phyloP scores from a whole-genome alignment of 2,888 invertebrate genomes.

The Drepanosiphum platanoidis region DNA sequence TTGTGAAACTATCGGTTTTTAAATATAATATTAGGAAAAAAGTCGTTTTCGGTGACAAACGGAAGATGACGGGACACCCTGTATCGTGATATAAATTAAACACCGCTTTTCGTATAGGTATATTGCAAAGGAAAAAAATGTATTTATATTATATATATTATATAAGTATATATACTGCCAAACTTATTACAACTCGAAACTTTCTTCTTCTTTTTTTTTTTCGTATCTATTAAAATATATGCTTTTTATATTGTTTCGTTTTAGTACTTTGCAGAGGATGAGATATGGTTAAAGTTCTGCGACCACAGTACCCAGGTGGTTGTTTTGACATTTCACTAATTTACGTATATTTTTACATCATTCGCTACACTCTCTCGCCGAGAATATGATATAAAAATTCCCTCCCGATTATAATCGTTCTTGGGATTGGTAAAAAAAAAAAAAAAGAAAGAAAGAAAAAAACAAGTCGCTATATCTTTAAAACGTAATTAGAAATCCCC shows the following conservation, averaged over 20 bases:
- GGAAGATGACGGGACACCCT: no score
- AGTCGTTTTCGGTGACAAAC: no score
- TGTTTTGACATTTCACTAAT: slow-evolving; percentile 30
- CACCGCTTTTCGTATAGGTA: not conserved
- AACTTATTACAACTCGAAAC: not conserved
- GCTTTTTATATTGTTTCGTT: slow-evolving; percentile 1
- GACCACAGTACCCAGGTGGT: slow-evolving; percentile 23
- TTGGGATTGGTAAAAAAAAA: not conserved
- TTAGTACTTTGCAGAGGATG: not conserved
- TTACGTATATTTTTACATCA: slow-evolving; percentile 19
- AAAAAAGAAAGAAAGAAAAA: no score
- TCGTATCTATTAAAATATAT: slow-evolving; percentile 16
- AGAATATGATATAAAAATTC: not conserved
- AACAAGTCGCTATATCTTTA: not conserved
- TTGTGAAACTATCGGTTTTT: no score
- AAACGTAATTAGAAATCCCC: slow-evolving; percentile 10
- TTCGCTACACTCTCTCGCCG: not conserved
- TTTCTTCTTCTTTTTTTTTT: slow-evolving; percentile 5
- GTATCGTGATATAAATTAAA: not conserved
- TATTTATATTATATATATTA: no score
- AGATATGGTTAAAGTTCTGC: slow-evolving; percentile 34
- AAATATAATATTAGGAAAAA: no score
- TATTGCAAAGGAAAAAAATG: not conserved
- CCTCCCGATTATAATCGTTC: not conserved
- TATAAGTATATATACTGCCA: not conserved